Evolutionary conservation across 2,888 invertebrate species (phyloP), one percentile per base, ranked within the genome.

Genomic region (Zelleria hepariella): DNA sequence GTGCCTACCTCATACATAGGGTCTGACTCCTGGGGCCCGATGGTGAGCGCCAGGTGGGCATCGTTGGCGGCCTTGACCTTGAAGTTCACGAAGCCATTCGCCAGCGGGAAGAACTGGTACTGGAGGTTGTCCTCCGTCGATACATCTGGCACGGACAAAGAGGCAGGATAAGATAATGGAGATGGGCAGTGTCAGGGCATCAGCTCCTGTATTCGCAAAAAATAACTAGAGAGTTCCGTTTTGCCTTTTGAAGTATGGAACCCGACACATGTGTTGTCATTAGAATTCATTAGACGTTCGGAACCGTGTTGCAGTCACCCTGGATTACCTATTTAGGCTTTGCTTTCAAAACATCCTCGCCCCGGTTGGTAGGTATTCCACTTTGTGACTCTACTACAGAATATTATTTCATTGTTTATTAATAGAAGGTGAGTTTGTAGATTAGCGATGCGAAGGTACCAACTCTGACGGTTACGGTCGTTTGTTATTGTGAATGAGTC

Each of bases 1-100:
- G 10, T 32, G 20, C 53, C 15, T 73, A 92, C 93, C 91, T 97
- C 97, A 75, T 93, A 93, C 90, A 96, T 95, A 23, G 95, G 96
- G 57, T 93, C 92, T 7, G 91, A 82, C 66, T 94, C 95, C 54
- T 90, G 84, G 2, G 95, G 93, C 0, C 91, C 91, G 60, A 92
- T 87, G 10, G 94, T 93, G 10, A 97, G 91, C 0, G 95, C 95
- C 67, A 97, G 72, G 76, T 97, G 97, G 8, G 96, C 97, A 85
- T 97, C 96, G 73, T 96, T 93, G 0, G 92, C 72, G 0, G 96
- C 91, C 64, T 93, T 92, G 4, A 97, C 92, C 70, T 94, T 93
- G 81, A 97, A 96, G 72, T 93, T 93, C 58, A 95, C 85, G 58
- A 92, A 92, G 2, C 93, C 93, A 64, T 90, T 89, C 18, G 90